Evolutionary conservation across 2,113 vertebrate genomes (phyloP), one percentile per base, ranked within the genome.

Genomic region (Nibea albiflora): DNA sequence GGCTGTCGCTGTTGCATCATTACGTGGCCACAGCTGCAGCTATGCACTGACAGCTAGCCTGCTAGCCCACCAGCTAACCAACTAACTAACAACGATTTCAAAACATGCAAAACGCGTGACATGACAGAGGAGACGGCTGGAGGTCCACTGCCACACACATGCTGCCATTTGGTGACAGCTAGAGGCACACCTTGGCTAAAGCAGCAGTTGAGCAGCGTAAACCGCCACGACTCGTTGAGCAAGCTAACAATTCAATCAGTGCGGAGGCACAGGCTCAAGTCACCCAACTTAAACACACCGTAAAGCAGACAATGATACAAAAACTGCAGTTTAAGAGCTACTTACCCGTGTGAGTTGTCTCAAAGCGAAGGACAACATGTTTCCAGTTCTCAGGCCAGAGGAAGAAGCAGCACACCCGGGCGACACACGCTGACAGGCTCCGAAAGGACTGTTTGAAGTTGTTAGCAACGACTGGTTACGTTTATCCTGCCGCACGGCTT

Each of bases 1-100:
- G 89, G 49, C 52, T 4, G 31, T n/a, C 16, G 67, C 78, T 84
- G 88, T 95, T 95, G 94, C 95, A 92, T 95, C 93, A 95, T 92
- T 57, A 58, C 71, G 50, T 63, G 76, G 26, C 24, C 35, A 14
- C 70, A 62, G 44, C 81, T 84, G 71, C 74, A 82, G 76, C 74
- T 12, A 28, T 35, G 52, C 22, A 6, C 19, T 15, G 46, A 8
- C 61, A 66, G 9, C 65, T 77, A 80, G 63, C 84, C 20, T 69
- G 57, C 60, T 90, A 85, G 87, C 85, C 50, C 15, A 50, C 1
- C 28, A n/a, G 58, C 67, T 35, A 81, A 20, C 78, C 20, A 46
- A 58, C 80, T n/a, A 63, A 64, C 50, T 8, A 39, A 8, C 35
- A 35, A 52, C 28, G 0, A 1, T 44, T 54, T n/a, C 2, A 50